Evolutionary conservation across 2,888 invertebrate species (phyloP).

Genomic region (Rhamphomyia laevipes): DNA sequence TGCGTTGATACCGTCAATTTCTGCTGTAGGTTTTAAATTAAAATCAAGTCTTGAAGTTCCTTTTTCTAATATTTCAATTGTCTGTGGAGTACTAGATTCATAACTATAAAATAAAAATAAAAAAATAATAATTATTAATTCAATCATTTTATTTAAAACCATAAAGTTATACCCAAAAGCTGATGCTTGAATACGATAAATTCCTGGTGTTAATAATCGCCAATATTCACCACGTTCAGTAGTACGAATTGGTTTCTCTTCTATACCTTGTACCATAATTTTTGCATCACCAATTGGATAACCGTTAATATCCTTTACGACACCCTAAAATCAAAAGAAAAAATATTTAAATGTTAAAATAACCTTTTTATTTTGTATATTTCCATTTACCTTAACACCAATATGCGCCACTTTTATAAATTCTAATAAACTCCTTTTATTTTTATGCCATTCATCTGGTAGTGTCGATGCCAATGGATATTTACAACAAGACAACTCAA

Average conservation of each 20-base stretch:
- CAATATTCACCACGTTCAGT: slow-evolving; percentile 84
- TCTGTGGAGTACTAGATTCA: slow-evolving; percentile 36
- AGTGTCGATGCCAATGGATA: slow-evolving; percentile 65
- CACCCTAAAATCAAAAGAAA: slow-evolving; percentile 18
- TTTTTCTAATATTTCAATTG: slow-evolving; percentile 33
- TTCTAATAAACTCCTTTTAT: slow-evolving; percentile 71
- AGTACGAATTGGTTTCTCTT: slow-evolving; percentile 65
- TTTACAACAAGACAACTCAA: slow-evolving; percentile 94
- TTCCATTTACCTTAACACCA: slow-evolving; percentile 45
- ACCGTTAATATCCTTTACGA: slow-evolving; percentile 34
- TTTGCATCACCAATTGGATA: slow-evolving; percentile 50
- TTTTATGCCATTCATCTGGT: slow-evolving; percentile 68
- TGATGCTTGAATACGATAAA: slow-evolving; percentile 59
- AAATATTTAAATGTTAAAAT: background rate
- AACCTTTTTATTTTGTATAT: background rate
- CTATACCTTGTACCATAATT: slow-evolving; percentile 62
- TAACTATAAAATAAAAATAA: slow-evolving; percentile 39
- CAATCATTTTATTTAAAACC: slow-evolving; percentile 8
- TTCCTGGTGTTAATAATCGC: slow-evolving; percentile 82
- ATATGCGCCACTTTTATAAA: slow-evolving; percentile 74
- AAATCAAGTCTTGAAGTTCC: slow-evolving; percentile 33
- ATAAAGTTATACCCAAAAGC: slow-evolving; percentile 52
- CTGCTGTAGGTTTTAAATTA: slow-evolving; percentile 29
- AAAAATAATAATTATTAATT: slow-evolving; percentile 5
- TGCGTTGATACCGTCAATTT: slow-evolving; percentile 35